Conservation (phyloP, 2,888 invertebrate species). For the Euzetes globulus region DNA sequence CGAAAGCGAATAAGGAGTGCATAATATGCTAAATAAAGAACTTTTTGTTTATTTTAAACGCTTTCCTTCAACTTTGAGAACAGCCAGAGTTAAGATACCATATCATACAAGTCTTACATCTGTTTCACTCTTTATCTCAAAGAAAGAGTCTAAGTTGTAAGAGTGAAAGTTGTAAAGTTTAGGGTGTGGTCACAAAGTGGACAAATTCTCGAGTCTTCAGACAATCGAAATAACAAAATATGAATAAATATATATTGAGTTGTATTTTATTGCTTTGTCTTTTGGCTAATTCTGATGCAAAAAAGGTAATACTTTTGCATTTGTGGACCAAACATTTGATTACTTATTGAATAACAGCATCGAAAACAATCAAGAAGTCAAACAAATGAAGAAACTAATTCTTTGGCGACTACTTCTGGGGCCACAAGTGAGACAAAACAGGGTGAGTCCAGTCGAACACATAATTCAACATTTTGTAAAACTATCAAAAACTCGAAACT, state of each 20-base stretch:
- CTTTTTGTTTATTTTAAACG: conserved; percentile 17
- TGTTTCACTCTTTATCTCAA: background rate
- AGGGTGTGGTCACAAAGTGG: background rate
- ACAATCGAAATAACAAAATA: background rate
- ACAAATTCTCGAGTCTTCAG: background rate
- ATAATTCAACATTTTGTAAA: too few relatives aligned
- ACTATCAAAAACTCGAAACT: too few relatives aligned
- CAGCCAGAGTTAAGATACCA: background rate
- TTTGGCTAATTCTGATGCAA: background rate
- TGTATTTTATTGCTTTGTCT: background rate
- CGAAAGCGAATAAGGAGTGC: background rate
- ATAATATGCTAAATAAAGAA: conserved; percentile 5
- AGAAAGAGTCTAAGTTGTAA: background rate
- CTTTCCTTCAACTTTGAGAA: background rate
- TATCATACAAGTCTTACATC: background rate
- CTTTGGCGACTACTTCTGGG: background rate
- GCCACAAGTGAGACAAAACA: background rate
- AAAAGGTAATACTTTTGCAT: background rate
- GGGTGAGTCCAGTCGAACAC: background rate
- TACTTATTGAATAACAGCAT: background rate
- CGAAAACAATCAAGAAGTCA: background rate
- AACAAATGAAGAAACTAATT: background rate
- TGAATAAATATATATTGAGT: background rate
- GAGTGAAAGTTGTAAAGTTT: background rate
- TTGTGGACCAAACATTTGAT: background rate